phyloP scores from a whole-genome alignment of 2,113 vertebrate species.

The Heterotilapia buettikoferi region DNA sequence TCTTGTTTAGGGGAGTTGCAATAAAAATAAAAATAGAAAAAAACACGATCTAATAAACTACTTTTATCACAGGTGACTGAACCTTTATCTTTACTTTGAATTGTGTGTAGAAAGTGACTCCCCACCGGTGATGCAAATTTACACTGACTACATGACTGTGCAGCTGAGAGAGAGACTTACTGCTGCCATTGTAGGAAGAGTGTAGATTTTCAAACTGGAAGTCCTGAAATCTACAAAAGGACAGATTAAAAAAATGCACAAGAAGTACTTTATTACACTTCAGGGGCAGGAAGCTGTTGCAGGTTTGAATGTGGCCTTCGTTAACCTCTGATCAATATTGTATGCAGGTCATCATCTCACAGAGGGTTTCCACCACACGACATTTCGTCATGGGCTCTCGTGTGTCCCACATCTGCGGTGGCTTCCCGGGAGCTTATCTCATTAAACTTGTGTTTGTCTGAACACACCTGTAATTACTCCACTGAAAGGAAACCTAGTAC shows the following conservation, averaged over 20 bases:
- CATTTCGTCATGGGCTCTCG: not conserved
- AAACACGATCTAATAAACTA: not conserved
- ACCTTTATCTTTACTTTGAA: not conserved
- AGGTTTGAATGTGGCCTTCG: not conserved
- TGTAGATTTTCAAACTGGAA: constrained; percentile 10
- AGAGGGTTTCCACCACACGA: not conserved
- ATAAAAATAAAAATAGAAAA: not conserved
- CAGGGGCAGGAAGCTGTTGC: not conserved
- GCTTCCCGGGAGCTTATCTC: not conserved
- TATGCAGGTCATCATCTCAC: constrained; percentile 9
- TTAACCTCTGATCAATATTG: constrained; percentile 43
- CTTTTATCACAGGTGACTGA: not conserved
- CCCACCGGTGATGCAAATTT: not conserved
- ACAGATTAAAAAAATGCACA: not conserved
- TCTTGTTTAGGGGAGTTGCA: not conserved
- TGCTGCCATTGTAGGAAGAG: constrained; percentile 66
- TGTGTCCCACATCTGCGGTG: not conserved
- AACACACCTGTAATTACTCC: constrained; percentile 52
- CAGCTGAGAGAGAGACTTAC: constrained; percentile 45
- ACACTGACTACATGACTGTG: not conserved
- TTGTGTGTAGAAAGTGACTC: not conserved
- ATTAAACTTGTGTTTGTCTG: constrained; percentile 8
- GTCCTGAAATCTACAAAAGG: constrained; percentile 28
- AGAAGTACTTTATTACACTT: not conserved
- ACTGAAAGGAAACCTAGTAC: not conserved